phyloP scores from a whole-genome alignment of 2,113 vertebrate species.

The Enhydra lutris region DNA sequence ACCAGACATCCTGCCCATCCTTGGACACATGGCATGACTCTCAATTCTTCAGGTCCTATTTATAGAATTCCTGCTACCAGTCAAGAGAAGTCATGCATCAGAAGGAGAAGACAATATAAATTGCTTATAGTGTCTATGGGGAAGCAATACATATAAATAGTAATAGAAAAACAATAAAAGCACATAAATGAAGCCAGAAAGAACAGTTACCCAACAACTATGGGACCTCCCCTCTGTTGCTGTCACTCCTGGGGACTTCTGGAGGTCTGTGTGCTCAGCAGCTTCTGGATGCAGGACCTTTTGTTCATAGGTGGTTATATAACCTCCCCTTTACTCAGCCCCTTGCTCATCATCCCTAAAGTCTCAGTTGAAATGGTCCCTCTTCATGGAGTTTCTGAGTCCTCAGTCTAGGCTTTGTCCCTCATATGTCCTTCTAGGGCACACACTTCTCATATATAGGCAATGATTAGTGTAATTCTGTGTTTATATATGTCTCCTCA shows the following conservation, averaged over 20 bases:
- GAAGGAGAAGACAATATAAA: too few species aligned
- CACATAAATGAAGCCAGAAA: background rate
- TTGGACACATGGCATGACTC: background rate
- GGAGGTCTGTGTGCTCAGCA: background rate
- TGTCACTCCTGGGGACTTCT: background rate
- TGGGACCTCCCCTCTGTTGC: background rate
- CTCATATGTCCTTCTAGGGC: background rate
- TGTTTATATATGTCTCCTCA: background rate
- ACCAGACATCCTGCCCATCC: background rate
- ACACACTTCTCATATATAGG: background rate
- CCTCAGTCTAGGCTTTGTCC: too few species aligned
- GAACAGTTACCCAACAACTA: background rate
- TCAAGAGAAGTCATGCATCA: background rate
- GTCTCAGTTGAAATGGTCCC: background rate
- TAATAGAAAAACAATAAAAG: background rate
- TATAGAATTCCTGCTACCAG: background rate
- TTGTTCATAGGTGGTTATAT: fast-evolving
- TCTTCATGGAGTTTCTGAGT: background rate
- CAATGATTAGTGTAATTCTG: background rate
- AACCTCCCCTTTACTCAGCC: too few species aligned
- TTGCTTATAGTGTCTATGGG: background rate
- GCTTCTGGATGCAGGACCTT: background rate
- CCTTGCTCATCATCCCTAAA: background rate
- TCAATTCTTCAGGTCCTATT: too few species aligned
- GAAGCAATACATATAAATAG: background rate